Conservation (phyloP, 2,888 invertebrate genomes). For the Tipula lateralis region DNA sequence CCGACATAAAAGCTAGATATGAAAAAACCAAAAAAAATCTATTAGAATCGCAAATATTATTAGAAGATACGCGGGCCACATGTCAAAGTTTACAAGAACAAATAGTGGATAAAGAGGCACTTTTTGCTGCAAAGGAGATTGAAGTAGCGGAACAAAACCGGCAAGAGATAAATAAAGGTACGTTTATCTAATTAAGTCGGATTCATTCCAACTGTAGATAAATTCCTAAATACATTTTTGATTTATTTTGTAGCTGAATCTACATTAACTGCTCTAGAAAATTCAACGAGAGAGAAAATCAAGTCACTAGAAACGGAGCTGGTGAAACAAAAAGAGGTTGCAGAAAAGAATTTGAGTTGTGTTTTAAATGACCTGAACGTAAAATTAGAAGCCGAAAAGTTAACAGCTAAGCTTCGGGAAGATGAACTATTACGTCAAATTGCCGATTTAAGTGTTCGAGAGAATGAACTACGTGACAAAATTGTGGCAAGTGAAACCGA, state of each 20-base stretch:
- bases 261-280: constrained; percentile 50
- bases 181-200: too few species aligned
- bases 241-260: constrained; percentile 52
- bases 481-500: constrained; percentile 40
- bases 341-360: constrained; percentile 41
- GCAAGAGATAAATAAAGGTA: constrained; percentile 47
- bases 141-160: constrained; percentile 43
- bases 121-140: constrained; percentile 42
- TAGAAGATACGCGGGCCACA: constrained; percentile 42
- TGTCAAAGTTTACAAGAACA: constrained; percentile 45
- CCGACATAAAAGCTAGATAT: constrained; percentile 41
- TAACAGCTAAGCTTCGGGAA: constrained; percentile 46
- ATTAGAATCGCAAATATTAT: constrained; percentile 39
- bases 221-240: neutral
- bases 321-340: constrained; percentile 40
- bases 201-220: neutral
- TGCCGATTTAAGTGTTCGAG: constrained; percentile 39
- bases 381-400: constrained; percentile 42
- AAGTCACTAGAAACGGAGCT: constrained; percentile 42
- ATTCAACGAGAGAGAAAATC: constrained; percentile 42
- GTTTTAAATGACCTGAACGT: constrained; percentile 41
- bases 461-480: constrained; percentile 42
- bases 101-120: constrained; percentile 43
- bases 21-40: constrained; percentile 40
- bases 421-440: constrained; percentile 40